Conservation (phyloP, 1,140 invertebrate genomes). For the Trinorchestia longiramus region DNA sequence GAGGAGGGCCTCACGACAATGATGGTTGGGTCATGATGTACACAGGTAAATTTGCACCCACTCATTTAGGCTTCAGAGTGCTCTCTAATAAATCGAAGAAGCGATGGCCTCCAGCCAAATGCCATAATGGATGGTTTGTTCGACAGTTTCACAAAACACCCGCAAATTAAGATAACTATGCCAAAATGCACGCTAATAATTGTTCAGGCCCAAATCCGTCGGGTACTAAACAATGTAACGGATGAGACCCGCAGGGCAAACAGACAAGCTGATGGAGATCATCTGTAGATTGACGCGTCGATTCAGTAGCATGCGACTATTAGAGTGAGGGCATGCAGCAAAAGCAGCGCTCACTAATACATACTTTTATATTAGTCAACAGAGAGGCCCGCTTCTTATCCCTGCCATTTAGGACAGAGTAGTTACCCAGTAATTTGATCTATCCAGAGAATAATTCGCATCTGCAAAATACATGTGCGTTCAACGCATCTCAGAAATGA, state of each 20-base stretch:
- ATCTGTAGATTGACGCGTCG: slow-evolving; percentile 23
- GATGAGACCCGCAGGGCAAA: background rate
- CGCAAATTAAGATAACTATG: slow-evolving; percentile 24
- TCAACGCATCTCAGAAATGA: background rate
- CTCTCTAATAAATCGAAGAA: slow-evolving; percentile 12
- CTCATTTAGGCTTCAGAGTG: slow-evolving; percentile 15
- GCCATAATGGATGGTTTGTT: slow-evolving; percentile 3
- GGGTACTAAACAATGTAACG: slow-evolving; percentile 3
- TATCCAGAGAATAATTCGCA: background rate
- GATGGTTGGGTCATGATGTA: slow-evolving; percentile 24
- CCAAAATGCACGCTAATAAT: slow-evolving; percentile 35
- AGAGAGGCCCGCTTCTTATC: background rate
- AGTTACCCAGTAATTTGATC: background rate
- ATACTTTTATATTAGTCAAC: background rate
- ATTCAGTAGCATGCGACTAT: slow-evolving; percentile 1
- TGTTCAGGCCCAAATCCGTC: slow-evolving; percentile 3
- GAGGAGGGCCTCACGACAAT: slow-evolving; percentile 40
- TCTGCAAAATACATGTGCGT: background rate
- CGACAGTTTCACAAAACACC: slow-evolving; percentile 28
- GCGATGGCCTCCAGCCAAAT: slow-evolving; percentile 24
- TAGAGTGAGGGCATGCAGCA: background rate
- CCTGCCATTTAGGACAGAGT: background rate
- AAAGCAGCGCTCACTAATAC: background rate
- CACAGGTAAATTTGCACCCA: slow-evolving; percentile 39
- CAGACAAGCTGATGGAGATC: slow-evolving; percentile 37